Percentiles rank a stretch among this genome's conserved stretches.
Conservation (phyloP, 2,113 vertebrate species). For the Rhegmatorhina hoffmannsi region DNA sequence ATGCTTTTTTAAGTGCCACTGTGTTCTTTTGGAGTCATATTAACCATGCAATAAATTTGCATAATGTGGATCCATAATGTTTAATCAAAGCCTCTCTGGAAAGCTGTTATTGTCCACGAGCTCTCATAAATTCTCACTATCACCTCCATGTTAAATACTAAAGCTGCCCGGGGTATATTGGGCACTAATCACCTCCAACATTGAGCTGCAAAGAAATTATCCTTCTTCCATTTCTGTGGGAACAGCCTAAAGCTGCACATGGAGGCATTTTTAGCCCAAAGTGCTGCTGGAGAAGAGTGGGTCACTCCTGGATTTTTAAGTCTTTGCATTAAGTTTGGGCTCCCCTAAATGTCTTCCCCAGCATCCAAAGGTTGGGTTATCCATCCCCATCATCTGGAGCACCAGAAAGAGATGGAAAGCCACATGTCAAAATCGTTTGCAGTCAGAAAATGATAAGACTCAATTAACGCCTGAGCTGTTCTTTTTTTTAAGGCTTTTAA, state of each 20-base stretch:
- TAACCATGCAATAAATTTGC: slow-evolving; percentile 56
- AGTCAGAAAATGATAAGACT: slow-evolving; percentile 7
- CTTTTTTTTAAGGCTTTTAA: neutral
- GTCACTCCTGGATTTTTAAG: neutral
- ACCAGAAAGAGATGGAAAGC: neutral
- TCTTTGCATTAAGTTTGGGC: neutral
- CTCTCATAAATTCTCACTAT: slow-evolving; percentile 43
- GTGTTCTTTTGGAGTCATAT: slow-evolving; percentile 56
- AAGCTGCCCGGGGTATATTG: slow-evolving; percentile 4
- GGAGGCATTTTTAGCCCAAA: neutral
- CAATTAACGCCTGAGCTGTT: slow-evolving; percentile 28
- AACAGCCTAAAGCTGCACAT: neutral
- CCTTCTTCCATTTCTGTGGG: rapidly evolving
- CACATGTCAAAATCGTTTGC: neutral
- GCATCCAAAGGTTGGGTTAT: neutral
- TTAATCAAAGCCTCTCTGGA: slow-evolving; percentile 43
- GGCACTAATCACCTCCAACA: slow-evolving; percentile 20
- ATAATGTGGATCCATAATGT: slow-evolving; percentile 48
- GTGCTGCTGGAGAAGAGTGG: rapidly evolving
- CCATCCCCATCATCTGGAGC: neutral
- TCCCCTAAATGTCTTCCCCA: neutral
- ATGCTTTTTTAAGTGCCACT: slow-evolving; percentile 56
- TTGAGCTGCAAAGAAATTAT: slow-evolving; percentile 19
- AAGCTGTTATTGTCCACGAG: slow-evolving; percentile 45
- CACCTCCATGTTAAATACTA: slow-evolving; percentile 35